A percentile compares a stretch with the other conserved stretches of the same genome.
phyloP scores from a whole-genome alignment of 2,113 vertebrate genomes.

The Tragelaphus scriptus region DNA sequence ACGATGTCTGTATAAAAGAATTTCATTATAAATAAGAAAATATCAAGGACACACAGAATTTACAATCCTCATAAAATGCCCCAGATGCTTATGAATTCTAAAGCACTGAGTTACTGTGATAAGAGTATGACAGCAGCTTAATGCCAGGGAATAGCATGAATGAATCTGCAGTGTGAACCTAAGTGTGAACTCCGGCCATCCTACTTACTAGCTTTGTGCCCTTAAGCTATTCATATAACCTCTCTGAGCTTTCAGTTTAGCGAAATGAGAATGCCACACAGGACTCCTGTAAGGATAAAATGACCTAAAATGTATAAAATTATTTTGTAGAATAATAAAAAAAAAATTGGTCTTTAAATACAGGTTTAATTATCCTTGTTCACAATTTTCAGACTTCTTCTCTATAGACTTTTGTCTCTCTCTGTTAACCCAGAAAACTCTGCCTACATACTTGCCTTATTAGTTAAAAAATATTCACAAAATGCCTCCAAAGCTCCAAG shows the following conservation, averaged over 20 bases:
- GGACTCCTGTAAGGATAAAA: not conserved
- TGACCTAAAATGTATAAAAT: not conserved
- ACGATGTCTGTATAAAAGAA: not conserved
- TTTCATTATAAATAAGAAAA: constrained; percentile 29
- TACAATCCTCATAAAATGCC: not conserved
- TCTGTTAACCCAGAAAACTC: not conserved
- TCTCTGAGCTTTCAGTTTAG: not conserved
- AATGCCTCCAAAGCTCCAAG: not conserved
- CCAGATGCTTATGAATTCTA: not conserved
- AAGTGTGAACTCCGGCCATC: not conserved
- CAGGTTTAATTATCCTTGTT: not conserved
- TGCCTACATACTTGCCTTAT: not conserved
- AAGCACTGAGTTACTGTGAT: not conserved
- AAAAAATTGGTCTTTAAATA: not conserved
- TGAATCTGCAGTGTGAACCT: not conserved
- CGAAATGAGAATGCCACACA: not conserved
- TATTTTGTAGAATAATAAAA: not conserved
- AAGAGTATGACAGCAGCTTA: not conserved
- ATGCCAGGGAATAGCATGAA: not conserved
- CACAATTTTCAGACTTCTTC: constrained; percentile 19
- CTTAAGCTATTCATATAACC: not conserved
- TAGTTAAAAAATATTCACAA: constrained; percentile 8
- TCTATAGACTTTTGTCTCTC: not conserved
- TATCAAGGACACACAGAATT: not conserved
- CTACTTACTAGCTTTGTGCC: not conserved